Evolutionary conservation across 1,140 invertebrate genomes (phyloP), one percentile per base, ranked within the genome.

Genomic region (Trichoplusia ni): DNA sequence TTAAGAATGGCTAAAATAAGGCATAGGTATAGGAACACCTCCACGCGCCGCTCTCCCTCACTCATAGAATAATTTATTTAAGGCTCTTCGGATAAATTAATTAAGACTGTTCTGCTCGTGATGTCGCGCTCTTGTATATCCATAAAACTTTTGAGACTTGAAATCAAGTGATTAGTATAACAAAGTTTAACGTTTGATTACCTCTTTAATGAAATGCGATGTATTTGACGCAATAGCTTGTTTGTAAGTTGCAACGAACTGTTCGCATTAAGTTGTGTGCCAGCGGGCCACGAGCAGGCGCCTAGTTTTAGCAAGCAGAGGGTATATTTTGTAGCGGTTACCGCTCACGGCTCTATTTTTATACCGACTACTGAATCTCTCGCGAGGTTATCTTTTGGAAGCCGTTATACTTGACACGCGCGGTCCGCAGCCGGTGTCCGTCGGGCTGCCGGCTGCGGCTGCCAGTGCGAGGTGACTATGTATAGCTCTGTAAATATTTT

Each of bases 281-380:
- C 25, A 3, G 25, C 38, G 21, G 31, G 54, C 14, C 13, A 23
- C 13, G 18, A 33, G 33, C 11, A 38, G 19, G 25, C 51, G 19
- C 2, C 13, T 33, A 75, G 71, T 71, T 67, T 66, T 79, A 80
- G 63, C 60, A 66, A 69, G 64, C 64, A 64, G 67, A 76, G 71
- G 58, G 46, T 74, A 69, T 58, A 73, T 76, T 73, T 69, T 67
- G 56, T 75, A 73, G 66, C 62, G 58, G 51, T 58, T 56, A 64
- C 51, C 67, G 69, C 64, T 69, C 64, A 68, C 67, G 69, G 70
- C 69, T 79, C 75, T 84, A 84, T 84, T 81, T 84, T 84, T 83
- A 70, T 83, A 83, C 73, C 67, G 72, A 75, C 66, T 68, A 61
- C 69, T 42, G 79, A 74, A 72, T 75, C 70, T 71, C 71, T 49